Evolutionary conservation across 2,888 invertebrate species (phyloP), one percentile per base, ranked within the genome.

Genomic region (Eupithecia abbreviata): DNA sequence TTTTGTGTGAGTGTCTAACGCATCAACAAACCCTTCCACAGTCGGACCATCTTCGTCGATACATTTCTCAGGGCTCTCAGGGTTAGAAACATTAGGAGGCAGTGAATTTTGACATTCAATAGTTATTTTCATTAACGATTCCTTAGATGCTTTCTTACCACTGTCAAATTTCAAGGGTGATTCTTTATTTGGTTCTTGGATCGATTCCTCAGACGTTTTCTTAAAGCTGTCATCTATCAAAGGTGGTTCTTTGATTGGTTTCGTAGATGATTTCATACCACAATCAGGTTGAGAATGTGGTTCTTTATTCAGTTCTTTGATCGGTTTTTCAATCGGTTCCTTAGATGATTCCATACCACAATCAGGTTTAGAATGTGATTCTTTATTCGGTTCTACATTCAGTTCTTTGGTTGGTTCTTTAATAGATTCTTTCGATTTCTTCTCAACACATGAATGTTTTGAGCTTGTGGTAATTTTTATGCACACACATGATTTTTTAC

Each of bases 1-100:
- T 81, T 87, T 81, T 41, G 78, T 80, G 74, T 88, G 87, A 45
- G n/a, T 12, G 47, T 69, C 69, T 18, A 69, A 30, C 3, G 69
- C 18, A 4, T 87, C 80, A 0, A 83, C 15, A 30, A 85, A 78
- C 2, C 75, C 75, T 9, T 30, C 62, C 10, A 12, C 4, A 18
- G 62, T 30, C 0, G 62, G 62, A 30, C 10, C 62, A 12, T 10
- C 10, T 62, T 75, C 42, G 65, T 55, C 6, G 13, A 62, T 68
- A 62, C 18, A 62, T 30, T 62, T 30, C 10, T 62, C 30, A 30
- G 18, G 9, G 3, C 10, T 4, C 30, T 10, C n/a, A 18, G n/a
- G 6, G 0, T 55, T 55, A n/a, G 55, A 18, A 18, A 42, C 15
- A 42, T 6, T 41, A 41, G 9, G 3, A 65, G 30, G 65, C 13